Conservation (phyloP, 2,113 vertebrate genomes). For the Nothobranchius furzeri region DNA sequence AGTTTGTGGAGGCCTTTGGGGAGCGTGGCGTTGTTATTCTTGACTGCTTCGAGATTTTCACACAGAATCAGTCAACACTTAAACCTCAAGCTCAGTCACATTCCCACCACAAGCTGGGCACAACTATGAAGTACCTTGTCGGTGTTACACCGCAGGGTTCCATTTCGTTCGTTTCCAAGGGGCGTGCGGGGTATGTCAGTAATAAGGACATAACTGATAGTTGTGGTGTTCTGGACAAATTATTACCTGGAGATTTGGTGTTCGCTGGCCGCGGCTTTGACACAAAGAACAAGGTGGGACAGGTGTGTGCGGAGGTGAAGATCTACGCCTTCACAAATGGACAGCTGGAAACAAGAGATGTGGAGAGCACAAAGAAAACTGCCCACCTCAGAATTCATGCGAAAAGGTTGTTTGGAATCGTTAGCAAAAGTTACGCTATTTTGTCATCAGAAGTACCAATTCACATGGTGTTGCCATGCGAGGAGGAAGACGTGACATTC, state of each 20-base stretch:
- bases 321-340: background rate
- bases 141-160: background rate
- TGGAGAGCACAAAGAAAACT: background rate
- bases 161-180: background rate
- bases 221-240: background rate
- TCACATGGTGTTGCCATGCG: background rate
- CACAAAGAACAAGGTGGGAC: background rate
- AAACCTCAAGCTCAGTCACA: background rate
- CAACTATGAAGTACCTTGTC: slow-evolving; percentile 1
- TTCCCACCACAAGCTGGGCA: background rate
- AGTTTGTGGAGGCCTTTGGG: slow-evolving; percentile 4
- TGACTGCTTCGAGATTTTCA: slow-evolving; percentile 1
- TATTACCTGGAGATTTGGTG: background rate
- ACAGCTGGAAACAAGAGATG: background rate
- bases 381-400: background rate
- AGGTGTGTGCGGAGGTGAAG: background rate
- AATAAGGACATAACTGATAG: background rate
- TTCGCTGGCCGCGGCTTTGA: background rate
- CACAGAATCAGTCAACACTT: background rate
- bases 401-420: background rate
- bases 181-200: background rate
- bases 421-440: background rate
- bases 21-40: background rate
- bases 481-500: background rate
- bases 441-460: background rate